Percentiles rank a stretch among this genome's conserved stretches.
Evolutionary conservation across 1,140 invertebrate species (phyloP).

Genomic region (Apis cerana): DNA sequence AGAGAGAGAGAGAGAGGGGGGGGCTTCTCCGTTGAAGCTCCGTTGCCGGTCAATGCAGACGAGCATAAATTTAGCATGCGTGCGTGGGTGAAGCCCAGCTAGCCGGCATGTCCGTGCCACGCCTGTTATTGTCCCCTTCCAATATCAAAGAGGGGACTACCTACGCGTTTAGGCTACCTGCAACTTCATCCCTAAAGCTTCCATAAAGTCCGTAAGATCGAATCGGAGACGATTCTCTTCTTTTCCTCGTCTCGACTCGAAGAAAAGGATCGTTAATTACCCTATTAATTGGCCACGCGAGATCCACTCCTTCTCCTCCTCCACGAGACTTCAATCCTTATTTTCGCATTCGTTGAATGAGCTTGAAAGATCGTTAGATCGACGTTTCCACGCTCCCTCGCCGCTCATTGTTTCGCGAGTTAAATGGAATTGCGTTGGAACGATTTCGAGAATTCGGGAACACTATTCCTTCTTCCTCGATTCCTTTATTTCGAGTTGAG

Average conservation of each 20-base stretch:
- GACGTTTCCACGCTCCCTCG: background rate
- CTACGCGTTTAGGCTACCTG: conserved; percentile 51
- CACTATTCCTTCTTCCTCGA: conserved; percentile 34
- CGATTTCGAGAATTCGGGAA: background rate
- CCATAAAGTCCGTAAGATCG: conserved; percentile 3
- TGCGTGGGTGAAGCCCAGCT: conserved; percentile 57
- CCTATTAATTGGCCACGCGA: conserved; percentile 50
- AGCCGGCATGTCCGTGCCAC: conserved; percentile 36
- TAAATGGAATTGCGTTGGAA: conserved; percentile 30
- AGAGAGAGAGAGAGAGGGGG: background rate
- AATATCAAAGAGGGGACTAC: conserved; percentile 57
- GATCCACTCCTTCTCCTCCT: no score
- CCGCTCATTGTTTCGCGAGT: conserved; percentile 39
- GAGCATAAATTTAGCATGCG: conserved; percentile 55
- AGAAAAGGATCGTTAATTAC: conserved; percentile 33
- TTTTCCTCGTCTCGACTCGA: no score
- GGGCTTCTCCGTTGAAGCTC: background rate
- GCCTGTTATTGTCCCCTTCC: conserved; percentile 55
- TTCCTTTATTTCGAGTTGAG: background rate
- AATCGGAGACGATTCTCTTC: background rate
- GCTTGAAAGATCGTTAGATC: background rate
- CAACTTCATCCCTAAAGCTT: conserved; percentile 34
- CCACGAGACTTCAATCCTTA: background rate
- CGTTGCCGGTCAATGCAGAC: conserved; percentile 17
- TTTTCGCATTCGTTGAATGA: background rate